Conservation (phyloP, 2,888 invertebrate species). For the Lordiphosa fenestrarum region DNA sequence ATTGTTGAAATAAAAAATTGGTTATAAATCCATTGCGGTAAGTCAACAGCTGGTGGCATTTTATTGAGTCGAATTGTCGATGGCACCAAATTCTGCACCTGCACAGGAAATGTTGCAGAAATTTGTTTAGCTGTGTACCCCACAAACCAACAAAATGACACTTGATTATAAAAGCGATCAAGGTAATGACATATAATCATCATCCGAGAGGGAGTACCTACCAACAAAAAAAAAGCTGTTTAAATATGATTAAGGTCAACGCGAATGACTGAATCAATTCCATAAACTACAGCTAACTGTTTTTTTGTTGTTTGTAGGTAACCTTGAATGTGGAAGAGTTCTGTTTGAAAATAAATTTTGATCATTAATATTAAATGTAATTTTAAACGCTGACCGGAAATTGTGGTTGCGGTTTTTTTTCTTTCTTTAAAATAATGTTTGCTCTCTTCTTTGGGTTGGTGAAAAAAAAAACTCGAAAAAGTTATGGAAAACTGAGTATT, state of each 20-base stretch:
- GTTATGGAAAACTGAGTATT: conserved; percentile 2
- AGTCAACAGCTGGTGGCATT: conserved; percentile 31
- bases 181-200: conserved; percentile 60
- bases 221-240: conserved; percentile 12
- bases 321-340: conserved; percentile 26
- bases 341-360: conserved; percentile 14
- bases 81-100: too few species aligned
- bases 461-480: not conserved
- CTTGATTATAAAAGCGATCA: conserved; percentile 64
- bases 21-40: conserved; percentile 9
- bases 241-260: conserved; percentile 54
- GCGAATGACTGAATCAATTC: conserved; percentile 26
- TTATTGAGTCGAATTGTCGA: conserved; percentile 20
- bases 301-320: conserved; percentile 17
- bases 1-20: not conserved
- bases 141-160: conserved; percentile 33
- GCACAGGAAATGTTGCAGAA: too few species aligned
- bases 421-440: too few species aligned
- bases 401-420: conserved; percentile 22
- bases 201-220: conserved; percentile 19
- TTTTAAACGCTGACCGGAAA: conserved; percentile 39
- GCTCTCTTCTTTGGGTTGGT: not conserved
- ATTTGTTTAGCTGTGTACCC: conserved; percentile 8
- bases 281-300: conserved; percentile 10
- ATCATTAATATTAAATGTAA: conserved; percentile 20